Conservation (phyloP, 2,888 invertebrate species). For the Julus scanicus region DNA sequence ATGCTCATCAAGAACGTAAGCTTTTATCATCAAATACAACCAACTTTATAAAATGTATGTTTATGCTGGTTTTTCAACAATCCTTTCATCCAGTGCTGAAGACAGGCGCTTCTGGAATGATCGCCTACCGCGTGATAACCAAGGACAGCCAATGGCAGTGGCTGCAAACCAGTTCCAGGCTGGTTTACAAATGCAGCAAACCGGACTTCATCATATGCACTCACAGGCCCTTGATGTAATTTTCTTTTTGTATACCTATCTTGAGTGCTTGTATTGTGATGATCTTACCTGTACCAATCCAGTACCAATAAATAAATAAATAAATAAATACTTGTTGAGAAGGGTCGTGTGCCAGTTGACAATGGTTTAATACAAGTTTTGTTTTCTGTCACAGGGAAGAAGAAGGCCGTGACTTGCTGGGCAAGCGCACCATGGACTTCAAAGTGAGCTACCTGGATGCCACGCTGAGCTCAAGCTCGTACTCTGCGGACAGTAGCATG, state of each 20-base stretch:
- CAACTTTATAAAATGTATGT: background rate
- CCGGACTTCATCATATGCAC: constrained; percentile 99
- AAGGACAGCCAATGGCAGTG: constrained; percentile 97
- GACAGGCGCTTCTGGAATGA: constrained; percentile 98
- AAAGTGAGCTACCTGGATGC: constrained; percentile 98
- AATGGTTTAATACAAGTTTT: background rate
- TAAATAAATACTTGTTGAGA: background rate
- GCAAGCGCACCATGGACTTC: constrained; percentile 98
- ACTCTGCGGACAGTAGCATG: constrained; percentile 80
- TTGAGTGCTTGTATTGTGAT: no score
- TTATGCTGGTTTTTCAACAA: background rate
- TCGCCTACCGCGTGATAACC: constrained; percentile 96
- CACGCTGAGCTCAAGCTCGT: constrained; percentile 83
- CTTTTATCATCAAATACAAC: constrained; percentile 59
- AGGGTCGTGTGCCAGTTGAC: no score
- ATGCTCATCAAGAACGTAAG: constrained; percentile 99
- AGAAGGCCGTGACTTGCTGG: constrained; percentile 95
- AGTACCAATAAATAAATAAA: no score
- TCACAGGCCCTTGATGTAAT: constrained; percentile 95
- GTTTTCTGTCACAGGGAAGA: constrained; percentile 80
- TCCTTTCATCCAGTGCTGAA: constrained; percentile 80
- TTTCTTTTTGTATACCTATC: background rate
- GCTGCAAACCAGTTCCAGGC: constrained; percentile 95
- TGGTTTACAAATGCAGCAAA: constrained; percentile 99
- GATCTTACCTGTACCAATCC: no score